Evolutionary conservation across 2,113 vertebrate species (phyloP).

Genomic region (Elephas maximus): DNA sequence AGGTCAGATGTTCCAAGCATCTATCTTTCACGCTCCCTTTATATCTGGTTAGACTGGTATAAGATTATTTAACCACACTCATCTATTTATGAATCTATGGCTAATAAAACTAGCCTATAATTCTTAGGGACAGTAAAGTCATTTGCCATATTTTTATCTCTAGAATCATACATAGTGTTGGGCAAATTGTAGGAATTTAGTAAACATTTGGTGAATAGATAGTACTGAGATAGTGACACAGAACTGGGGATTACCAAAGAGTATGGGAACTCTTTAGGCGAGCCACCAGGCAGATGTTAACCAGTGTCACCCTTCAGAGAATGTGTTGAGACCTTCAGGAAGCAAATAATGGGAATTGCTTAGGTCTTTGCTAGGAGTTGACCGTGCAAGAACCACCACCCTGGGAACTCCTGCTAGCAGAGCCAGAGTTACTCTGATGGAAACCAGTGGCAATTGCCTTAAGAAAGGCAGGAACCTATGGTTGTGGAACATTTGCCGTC

Average conservation of each 20-base stretch:
- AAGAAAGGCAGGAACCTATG: not conserved
- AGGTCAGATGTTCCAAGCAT: not conserved
- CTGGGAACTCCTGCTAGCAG: not conserved
- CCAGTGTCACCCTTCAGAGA: not conserved
- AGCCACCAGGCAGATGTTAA: not conserved
- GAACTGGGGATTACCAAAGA: not conserved
- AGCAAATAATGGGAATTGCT: not conserved
- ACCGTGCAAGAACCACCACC: not conserved
- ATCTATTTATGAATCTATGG: not conserved
- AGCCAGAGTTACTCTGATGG: not conserved
- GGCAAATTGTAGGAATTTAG: not conserved
- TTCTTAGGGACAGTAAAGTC: not conserved
- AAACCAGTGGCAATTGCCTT: not conserved
- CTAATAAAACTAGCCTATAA: not conserved
- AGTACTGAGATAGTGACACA: not conserved
- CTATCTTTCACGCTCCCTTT: not conserved
- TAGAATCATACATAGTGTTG: not conserved
- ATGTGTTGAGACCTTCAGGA: not conserved
- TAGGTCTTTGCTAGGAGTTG: not conserved
- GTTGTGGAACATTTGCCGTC: not conserved
- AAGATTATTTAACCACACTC: not conserved
- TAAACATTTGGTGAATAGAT: not conserved
- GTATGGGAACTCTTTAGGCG: not conserved
- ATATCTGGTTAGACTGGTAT: not conserved
- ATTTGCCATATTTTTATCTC: not conserved